A percentile compares a stretch with the other conserved stretches of the same genome.
These are phyloP conservation scores for Halcyon chelicuti DNA, from an alignment of 2,797 vertebrate genomes.

Conservation along the genomic window DNA sequence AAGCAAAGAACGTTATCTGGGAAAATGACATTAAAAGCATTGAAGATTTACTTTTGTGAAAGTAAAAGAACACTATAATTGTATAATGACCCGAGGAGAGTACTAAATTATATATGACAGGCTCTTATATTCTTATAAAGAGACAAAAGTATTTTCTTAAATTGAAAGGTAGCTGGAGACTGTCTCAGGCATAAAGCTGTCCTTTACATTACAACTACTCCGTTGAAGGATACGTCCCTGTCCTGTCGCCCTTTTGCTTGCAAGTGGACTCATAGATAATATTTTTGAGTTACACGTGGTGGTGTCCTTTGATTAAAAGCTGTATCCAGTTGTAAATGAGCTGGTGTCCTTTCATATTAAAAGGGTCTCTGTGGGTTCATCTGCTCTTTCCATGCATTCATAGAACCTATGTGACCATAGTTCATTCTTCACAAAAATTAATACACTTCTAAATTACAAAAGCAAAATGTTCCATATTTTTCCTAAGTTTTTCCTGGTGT, in stretches of 20 bases:
- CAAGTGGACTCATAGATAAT: neutral
- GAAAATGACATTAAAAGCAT: neutral
- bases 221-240: neutral
- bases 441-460: neutral
- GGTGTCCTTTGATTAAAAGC: neutral
- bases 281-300: neutral
- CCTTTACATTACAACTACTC: neutral
- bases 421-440: neutral
- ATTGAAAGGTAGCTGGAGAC: neutral
- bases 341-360: neutral
- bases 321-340: neutral
- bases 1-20: neutral
- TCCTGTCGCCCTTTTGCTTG: neutral
- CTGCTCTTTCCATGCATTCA: neutral
- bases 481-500: accelerated
- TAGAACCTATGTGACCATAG: neutral
- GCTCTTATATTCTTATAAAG: neutral
- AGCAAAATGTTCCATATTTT: neutral
- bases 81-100: neutral
- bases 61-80: neutral
- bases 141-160: neutral
- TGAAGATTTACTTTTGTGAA: neutral
- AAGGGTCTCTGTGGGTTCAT: neutral
- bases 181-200: neutral
- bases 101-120: neutral